Conservation (phyloP, 2,113 vertebrate species). For the Prunella himalayana region DNA sequence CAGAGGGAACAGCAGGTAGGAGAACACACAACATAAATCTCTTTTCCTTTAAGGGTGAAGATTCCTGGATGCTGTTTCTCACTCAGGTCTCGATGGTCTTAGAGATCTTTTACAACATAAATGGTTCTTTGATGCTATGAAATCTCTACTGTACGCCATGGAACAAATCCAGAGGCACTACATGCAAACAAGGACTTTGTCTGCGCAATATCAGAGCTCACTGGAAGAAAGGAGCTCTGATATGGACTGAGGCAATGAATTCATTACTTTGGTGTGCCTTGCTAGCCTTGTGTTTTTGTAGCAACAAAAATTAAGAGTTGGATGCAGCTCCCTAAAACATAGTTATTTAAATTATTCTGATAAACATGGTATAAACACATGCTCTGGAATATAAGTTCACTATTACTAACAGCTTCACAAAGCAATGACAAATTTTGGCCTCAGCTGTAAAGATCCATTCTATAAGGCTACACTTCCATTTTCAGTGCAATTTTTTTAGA, state of each 20-base stretch:
- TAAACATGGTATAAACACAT: not conserved
- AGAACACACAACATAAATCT: not conserved
- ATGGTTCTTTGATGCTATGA: not conserved
- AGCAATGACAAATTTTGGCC: not conserved
- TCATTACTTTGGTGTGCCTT: not conserved
- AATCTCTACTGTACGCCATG: not conserved
- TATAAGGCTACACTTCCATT: not conserved
- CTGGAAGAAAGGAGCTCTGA: not conserved
- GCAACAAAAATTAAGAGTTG: not conserved
- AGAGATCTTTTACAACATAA: not conserved
- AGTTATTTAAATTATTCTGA: not conserved
- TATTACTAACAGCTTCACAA: not conserved
- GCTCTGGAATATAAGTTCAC: not conserved
- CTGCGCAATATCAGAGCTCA: rapidly evolving
- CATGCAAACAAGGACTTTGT: not conserved
- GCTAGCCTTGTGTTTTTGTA: not conserved
- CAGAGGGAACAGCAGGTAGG: not conserved
- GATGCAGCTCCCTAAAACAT: not conserved
- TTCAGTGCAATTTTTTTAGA: not conserved
- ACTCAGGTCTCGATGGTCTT: not conserved
- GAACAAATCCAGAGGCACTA: not conserved
- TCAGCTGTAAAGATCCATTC: not conserved
- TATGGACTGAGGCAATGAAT: not conserved
- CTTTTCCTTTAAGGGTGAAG: not conserved
- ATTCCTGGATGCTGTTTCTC: not conserved